Conservation (phyloP, 2,888 invertebrate genomes). For the Mechanitis mazaeus region DNA sequence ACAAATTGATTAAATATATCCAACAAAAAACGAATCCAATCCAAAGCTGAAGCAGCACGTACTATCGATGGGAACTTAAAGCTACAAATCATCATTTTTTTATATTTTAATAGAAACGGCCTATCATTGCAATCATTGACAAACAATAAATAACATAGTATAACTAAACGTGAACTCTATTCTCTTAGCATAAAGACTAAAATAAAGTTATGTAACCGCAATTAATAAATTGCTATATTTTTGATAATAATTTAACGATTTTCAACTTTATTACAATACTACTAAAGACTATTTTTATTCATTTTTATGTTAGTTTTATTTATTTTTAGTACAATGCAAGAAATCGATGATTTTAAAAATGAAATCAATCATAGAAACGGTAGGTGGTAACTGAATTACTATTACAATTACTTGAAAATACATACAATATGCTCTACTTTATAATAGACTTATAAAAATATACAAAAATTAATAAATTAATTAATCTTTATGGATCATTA, state of each 20-base stretch:
- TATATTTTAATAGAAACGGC: slow-evolving; percentile 53
- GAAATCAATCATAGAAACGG: slow-evolving; percentile 67
- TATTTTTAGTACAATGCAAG: slow-evolving; percentile 37
- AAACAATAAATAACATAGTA: not conserved
- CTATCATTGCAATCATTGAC: slow-evolving; percentile 11
- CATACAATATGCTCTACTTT: not conserved
- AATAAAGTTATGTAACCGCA: not conserved
- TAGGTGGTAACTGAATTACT: slow-evolving; percentile 70
- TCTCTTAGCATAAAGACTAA: not conserved
- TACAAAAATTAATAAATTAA: no score
- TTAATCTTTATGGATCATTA: no score
- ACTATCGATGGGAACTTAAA: slow-evolving; percentile 62
- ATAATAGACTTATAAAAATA: no score
- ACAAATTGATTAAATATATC: slow-evolving; percentile 21
- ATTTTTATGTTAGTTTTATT: slow-evolving; percentile 6
- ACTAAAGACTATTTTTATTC: not conserved
- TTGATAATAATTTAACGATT: not conserved
- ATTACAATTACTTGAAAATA: slow-evolving; percentile 19
- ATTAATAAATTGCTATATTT: not conserved
- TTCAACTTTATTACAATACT: not conserved
- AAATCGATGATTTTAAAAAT: slow-evolving; percentile 63
- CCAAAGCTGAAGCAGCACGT: slow-evolving; percentile 43
- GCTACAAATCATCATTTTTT: slow-evolving; percentile 60
- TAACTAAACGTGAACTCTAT: slow-evolving; percentile 7
- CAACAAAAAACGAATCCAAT: slow-evolving; percentile 64